These are phyloP conservation scores for Dasypogon diadema DNA, from an alignment of 2,888 invertebrate species.

Conservation along the genomic window DNA sequence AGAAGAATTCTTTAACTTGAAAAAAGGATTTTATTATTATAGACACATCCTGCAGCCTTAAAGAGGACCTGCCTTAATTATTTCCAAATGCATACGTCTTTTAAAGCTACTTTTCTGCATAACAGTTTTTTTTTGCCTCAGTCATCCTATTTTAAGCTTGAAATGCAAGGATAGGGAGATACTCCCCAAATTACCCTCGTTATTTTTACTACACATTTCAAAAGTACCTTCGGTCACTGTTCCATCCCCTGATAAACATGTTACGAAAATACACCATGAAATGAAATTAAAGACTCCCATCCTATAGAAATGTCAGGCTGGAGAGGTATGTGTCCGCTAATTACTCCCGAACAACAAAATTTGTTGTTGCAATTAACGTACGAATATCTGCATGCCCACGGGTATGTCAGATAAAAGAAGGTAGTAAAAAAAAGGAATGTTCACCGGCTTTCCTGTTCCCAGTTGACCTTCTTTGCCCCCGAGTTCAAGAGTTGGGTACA, in stretches of 20 bases:
- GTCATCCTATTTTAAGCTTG: too few species aligned
- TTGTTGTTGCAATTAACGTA: slow-evolving; percentile 29
- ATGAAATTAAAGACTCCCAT: slow-evolving; percentile 22
- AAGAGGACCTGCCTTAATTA: too few species aligned
- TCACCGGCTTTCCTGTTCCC: background rate
- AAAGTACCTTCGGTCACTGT: background rate
- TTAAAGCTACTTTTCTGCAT: too few species aligned
- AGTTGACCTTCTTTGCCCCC: background rate
- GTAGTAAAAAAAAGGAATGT: slow-evolving; percentile 4
- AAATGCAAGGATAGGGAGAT: too few species aligned
- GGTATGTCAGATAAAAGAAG: slow-evolving; percentile 23
- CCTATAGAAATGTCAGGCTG: slow-evolving; percentile 6
- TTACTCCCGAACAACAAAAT: slow-evolving; percentile 26
- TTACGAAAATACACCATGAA: slow-evolving; percentile 7
- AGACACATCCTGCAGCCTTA: too few species aligned
- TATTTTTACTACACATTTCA: background rate
- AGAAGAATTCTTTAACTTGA: too few species aligned
- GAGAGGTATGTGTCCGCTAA: slow-evolving; percentile 23
- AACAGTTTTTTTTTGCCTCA: too few species aligned
- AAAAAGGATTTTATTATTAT: too few species aligned
- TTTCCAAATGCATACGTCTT: too few species aligned
- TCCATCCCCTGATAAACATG: slow-evolving; percentile 14
- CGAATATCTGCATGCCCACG: slow-evolving; percentile 1
- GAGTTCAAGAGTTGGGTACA: background rate
- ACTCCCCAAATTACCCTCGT: too few species aligned